These are phyloP conservation scores for Agrilus cyanescens DNA, from an alignment of 2,888 invertebrate species.

Conservation along the genomic window DNA sequence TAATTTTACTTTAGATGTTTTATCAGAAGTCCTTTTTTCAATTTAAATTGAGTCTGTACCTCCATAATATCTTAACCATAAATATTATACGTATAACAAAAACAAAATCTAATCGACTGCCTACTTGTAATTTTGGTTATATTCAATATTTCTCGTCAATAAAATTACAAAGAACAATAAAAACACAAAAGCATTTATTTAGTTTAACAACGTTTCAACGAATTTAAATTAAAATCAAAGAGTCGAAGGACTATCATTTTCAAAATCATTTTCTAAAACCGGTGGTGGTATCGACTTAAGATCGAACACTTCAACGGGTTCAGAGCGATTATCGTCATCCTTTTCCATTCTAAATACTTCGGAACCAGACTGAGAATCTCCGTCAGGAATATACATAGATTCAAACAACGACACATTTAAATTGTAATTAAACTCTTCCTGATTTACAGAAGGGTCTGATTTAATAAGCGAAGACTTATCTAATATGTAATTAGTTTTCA, in stretches of 20 bases:
- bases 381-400: conserved; percentile 40
- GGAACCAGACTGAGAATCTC: conserved; percentile 41
- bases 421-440: conserved; percentile 32
- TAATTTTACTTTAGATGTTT: too few relatives aligned
- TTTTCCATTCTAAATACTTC: conserved; percentile 36
- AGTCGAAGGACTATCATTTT: conserved; percentile 36
- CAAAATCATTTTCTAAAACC: conserved; percentile 61
- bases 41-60: too few relatives aligned
- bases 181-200: background rate
- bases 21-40: too few relatives aligned
- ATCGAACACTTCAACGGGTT: conserved; percentile 64
- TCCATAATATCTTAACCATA: too few relatives aligned
- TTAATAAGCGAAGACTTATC: conserved; percentile 26
- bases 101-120: too few relatives aligned
- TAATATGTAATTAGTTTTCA: conserved; percentile 32
- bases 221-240: conserved; percentile 31
- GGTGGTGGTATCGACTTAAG: conserved; percentile 68
- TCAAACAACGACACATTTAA: conserved; percentile 21
- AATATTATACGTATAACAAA: too few relatives aligned
- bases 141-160: too few relatives aligned
- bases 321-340: conserved; percentile 42
- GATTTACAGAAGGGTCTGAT: conserved; percentile 26
- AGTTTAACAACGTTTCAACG: background rate
- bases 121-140: too few relatives aligned
- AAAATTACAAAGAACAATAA: too few relatives aligned